A percentile compares a stretch with the other conserved stretches of the same genome.
These are phyloP conservation scores for Heliconius sara DNA, from an alignment of 2,888 invertebrate species.

Conservation along the genomic window DNA sequence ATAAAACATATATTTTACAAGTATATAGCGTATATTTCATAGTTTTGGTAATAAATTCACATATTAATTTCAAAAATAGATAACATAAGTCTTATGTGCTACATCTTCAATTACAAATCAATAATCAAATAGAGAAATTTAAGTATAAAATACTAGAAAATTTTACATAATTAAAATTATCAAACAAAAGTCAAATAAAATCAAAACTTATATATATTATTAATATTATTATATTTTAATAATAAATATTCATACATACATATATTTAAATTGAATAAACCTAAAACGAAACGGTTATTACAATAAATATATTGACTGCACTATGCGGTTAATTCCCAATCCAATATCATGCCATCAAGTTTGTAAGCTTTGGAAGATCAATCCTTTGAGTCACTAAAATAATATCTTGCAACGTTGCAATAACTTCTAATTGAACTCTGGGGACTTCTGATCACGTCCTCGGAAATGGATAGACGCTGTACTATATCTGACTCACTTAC, in stretches of 20 bases:
- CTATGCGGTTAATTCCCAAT: conserved; percentile 3
- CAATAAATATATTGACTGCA: not conserved
- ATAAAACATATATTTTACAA: not conserved
- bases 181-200: not conserved
- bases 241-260: not conserved
- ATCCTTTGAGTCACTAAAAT: conserved; percentile 26
- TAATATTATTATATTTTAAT: too few relatives aligned
- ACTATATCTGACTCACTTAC: not conserved
- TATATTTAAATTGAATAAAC: not conserved
- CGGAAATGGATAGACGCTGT: conserved; percentile 1
- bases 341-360: conserved; percentile 8
- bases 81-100: not conserved
- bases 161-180: too few relatives aligned
- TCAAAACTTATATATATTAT: not conserved
- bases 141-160: too few relatives aligned
- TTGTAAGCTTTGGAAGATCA: conserved; percentile 13
- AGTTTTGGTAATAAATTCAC: not conserved
- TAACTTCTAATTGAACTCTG: conserved; percentile 29
- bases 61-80: not conserved
- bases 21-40: not conserved
- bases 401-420: conserved; percentile 24
- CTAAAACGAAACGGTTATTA: not conserved
- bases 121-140: not conserved
- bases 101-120: not conserved
- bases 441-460: conserved; percentile 17